phyloP scores from a whole-genome alignment of 2,797 vertebrate species.

The Xenops minutus region DNA sequence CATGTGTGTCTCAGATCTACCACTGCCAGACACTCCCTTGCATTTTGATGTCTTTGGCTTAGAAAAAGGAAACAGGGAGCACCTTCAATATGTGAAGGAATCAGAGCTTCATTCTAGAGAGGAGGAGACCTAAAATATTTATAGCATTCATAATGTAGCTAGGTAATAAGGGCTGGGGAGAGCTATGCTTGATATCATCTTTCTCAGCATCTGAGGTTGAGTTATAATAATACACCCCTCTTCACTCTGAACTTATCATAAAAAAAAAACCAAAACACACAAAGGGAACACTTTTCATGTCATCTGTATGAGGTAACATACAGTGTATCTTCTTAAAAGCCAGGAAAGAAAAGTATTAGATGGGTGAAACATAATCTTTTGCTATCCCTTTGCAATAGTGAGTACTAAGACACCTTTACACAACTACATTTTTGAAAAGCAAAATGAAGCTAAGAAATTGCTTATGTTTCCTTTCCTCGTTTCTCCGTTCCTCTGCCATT shows the following conservation, averaged over 20 bases:
- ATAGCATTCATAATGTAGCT: not conserved
- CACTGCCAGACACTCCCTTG: not conserved
- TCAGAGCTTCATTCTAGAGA: not conserved
- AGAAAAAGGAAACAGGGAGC: not conserved
- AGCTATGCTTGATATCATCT: not conserved
- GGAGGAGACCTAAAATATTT: conserved; percentile 5
- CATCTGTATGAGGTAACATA: not conserved
- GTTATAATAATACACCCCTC: not conserved
- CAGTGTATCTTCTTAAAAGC: not conserved
- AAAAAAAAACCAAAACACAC: not conserved
- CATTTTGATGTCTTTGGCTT: not conserved
- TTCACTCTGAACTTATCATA: not conserved
- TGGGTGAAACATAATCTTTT: not conserved
- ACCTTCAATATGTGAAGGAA: not conserved
- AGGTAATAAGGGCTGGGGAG: not conserved
- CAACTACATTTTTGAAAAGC: not conserved
- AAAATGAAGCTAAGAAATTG: not conserved
- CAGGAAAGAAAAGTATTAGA: not conserved
- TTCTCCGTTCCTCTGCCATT: not conserved
- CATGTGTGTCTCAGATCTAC: not conserved
- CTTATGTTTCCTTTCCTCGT: not conserved
- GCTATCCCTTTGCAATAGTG: not conserved
- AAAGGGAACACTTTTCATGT: not conserved
- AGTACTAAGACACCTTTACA: not conserved
- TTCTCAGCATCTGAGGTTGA: not conserved